Evolutionary conservation across 2,888 invertebrate genomes (phyloP), one percentile per base, ranked within the genome.

Genomic region (Protodeltote pygarga): DNA sequence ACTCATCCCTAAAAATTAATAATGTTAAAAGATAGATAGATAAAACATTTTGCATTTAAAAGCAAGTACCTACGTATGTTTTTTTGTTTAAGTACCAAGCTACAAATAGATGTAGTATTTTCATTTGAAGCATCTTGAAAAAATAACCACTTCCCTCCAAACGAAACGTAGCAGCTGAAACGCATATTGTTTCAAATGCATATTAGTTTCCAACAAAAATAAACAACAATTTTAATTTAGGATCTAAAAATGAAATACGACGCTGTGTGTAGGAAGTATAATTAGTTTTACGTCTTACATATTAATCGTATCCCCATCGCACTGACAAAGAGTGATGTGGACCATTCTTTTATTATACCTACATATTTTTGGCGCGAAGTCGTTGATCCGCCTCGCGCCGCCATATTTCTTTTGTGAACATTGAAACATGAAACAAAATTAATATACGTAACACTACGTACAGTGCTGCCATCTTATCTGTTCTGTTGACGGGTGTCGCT

Each of bases 261-360:
- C 11, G 21, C 42, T 15, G 37, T 2, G 20, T 33, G 50, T 35
- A 49, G 29, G 20, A 46, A 55, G 27, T n/a, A 53, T 53, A 65
- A 68, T 63, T 62, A 68, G 65, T 50, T 41, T 38, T 35, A 33
- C 48, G 54, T 46, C 54, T 40, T 38, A 29, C 33, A 35, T 52
- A 55, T 45, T 47, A 41, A n/a, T n/a, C 47, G 34, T 50, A 57
- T 57, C 64, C 65, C 66, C 52, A 44, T 48, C 59, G 15, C 33
- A 39, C 41, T 69, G 77, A 81, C 81, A 78, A 76, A 79, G 83
- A 84, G 39, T 65, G 75, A 84, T 82, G 74, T 65, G 71, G 61
- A 67, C 77, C 78, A 82, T 79, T 78, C 79, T 78, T 78, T 73
- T 65, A n/a, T n/a, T n/a, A 67, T 27, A 38, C 37, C 52, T 54